These are phyloP conservation scores for Spodoptera littoralis DNA, from an alignment of 2,888 invertebrate species.

Conservation along the genomic window DNA sequence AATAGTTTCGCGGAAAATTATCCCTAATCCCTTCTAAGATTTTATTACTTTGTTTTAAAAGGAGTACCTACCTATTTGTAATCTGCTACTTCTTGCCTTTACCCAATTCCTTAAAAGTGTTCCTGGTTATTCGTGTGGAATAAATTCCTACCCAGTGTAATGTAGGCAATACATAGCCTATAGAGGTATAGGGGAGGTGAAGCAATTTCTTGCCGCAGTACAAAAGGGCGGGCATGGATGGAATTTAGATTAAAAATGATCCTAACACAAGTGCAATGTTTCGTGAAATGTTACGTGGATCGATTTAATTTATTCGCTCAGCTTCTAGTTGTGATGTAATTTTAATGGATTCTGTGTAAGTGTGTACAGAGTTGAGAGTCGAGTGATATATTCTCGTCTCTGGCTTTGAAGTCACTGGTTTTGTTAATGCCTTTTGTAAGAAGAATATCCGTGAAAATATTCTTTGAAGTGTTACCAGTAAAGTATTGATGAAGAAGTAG, in stretches of 20 bases:
- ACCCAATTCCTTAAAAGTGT: constrained; percentile 65
- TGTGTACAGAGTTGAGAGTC: no score
- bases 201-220: constrained; percentile 63
- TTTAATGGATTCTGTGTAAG: constrained; percentile 29
- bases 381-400: background rate
- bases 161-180: constrained; percentile 61
- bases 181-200: constrained; percentile 52
- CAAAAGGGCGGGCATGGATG: constrained; percentile 74
- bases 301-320: constrained; percentile 58
- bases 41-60: constrained; percentile 53
- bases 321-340: constrained; percentile 14
- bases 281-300: constrained; percentile 72
- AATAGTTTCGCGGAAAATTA: constrained; percentile 38
- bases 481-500: no score
- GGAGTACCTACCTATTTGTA: constrained; percentile 26
- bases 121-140: constrained; percentile 70
- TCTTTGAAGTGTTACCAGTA: background rate
- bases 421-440: background rate
- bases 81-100: constrained; percentile 23
- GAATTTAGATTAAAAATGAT: constrained; percentile 86
- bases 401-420: background rate
- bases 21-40: constrained; percentile 45
- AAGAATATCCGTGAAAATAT: no score
- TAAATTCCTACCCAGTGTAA: constrained; percentile 76
- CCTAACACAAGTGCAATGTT: constrained; percentile 76